Base-by-base conservation (phyloP, 2,797 vertebrate genomes). In the Triplophysa yarkandensis region DNA sequence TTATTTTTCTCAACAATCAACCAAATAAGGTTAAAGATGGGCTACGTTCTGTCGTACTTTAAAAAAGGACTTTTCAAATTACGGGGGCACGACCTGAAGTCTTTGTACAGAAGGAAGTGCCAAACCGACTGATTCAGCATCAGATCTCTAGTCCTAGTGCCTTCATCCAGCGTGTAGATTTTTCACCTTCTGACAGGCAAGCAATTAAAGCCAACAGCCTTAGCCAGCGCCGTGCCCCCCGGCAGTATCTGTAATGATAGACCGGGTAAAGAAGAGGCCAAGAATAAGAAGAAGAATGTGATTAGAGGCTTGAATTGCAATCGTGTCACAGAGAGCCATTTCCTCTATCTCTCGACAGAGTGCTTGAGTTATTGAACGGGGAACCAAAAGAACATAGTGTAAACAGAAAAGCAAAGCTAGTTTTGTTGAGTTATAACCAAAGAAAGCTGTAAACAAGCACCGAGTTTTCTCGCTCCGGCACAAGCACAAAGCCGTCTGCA, bases 121-220 rank as follows among this genome's bases (percentile, higher is more conserved):
- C 27, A 14, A 11, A 55, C 48, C 64, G 57, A 62, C 65, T 77
- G 78, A 80, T 68, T 34, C 57, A 64, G 68, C 30, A 60, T 73
- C 69, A 77, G 58, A 69, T 58, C 27, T 43, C 11, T 17, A 74
- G 64, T 60, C 64, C 60, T n/a, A 48, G 36, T 48, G 39, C 48
- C 36, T 48, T 19, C 62, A 58, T 70, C 60, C 79, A 65, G 21
- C n/a, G 71, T 48, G 39, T 55, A 64, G 66, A 74, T 80, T 77
- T 77, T 74, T 80, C 60, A 80, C 70, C 69, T 58, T 27, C 48
- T 77, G 79, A 74, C 79, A 80, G 61, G 66, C 54, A 28, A 66
- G 75, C 75, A 80, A 80, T 80, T 80, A 80, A 77, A 80, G 79
- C 52, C 61, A 54, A 39, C 74, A 58, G 65, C 43, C 43, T 41